These are phyloP conservation scores for Ecliptopera silaceata DNA, from an alignment of 2,888 invertebrate species.

Conservation along the genomic window DNA sequence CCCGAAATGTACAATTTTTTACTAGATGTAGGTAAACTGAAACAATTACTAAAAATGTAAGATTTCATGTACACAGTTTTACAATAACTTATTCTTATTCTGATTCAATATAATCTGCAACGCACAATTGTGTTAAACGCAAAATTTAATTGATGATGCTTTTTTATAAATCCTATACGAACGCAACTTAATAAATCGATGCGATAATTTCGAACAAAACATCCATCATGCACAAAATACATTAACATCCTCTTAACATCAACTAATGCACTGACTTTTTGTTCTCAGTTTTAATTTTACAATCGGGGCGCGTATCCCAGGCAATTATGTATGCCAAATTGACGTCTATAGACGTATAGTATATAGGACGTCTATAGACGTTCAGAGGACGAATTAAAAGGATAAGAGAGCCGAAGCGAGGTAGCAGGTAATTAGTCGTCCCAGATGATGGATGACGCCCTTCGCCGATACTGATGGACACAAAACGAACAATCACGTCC, in stretches of 20 bases:
- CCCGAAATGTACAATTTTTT: too few relatives aligned
- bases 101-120: too few relatives aligned
- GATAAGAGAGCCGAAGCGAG: constrained; percentile 75
- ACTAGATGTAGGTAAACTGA: too few relatives aligned
- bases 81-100: too few relatives aligned
- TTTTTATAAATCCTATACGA: not conserved
- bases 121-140: too few relatives aligned
- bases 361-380: constrained; percentile 52
- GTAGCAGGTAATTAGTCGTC: constrained; percentile 81
- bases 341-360: constrained; percentile 24
- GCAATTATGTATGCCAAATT: constrained; percentile 64
- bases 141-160: not conserved
- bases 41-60: too few relatives aligned
- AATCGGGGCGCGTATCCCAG: constrained; percentile 62
- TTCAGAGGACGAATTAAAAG: constrained; percentile 76
- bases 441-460: constrained; percentile 77
- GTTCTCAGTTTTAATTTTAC: constrained; percentile 57
- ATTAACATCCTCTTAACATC: constrained; percentile 49
- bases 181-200: constrained; percentile 14
- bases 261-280: constrained; percentile 57
- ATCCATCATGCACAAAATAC: constrained; percentile 41
- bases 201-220: constrained; percentile 25
- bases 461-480: constrained; percentile 70
- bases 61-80: too few relatives aligned
- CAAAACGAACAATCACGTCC: constrained; percentile 68